Conservation (phyloP, 92 coral and sea anemone species). For the Pocillopora grandis region DNA sequence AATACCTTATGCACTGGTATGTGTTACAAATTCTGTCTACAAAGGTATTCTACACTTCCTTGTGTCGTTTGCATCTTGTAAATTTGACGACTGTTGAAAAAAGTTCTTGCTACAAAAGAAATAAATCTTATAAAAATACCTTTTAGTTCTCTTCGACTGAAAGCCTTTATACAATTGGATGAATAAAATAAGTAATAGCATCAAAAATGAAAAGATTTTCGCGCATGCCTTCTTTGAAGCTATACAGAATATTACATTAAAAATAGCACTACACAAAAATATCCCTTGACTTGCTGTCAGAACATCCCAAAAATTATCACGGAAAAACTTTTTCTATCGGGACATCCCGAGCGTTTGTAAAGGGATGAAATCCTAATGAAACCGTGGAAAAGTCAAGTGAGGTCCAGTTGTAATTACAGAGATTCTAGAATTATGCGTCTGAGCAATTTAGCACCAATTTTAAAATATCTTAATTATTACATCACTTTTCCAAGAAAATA, state of each 20-base stretch:
- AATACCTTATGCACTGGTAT: too few relatives aligned
- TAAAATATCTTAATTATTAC: too few relatives aligned
- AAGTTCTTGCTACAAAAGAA: background rate
- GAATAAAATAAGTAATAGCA: background rate
- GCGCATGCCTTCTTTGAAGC: too few relatives aligned
- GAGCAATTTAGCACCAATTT: too few relatives aligned
- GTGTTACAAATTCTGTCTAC: background rate
- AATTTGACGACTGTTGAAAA: background rate
- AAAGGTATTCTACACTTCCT: background rate
- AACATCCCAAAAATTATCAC: background rate
- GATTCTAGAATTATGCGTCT: too few relatives aligned
- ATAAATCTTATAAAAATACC: background rate
- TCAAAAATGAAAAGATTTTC: background rate
- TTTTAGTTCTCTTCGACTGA: background rate
- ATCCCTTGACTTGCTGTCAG: background rate
- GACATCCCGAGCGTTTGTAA: background rate
- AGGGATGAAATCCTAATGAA: background rate
- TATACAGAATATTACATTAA: background rate
- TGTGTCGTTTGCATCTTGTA: background rate
- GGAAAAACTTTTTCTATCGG: too few relatives aligned
- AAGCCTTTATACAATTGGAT: background rate
- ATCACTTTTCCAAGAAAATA: too few relatives aligned
- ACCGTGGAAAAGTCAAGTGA: background rate
- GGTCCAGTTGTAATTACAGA: too few relatives aligned
- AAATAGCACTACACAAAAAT: background rate